phyloP scores from a whole-genome alignment of 2,888 invertebrate genomes.

The Erebia palarica region DNA sequence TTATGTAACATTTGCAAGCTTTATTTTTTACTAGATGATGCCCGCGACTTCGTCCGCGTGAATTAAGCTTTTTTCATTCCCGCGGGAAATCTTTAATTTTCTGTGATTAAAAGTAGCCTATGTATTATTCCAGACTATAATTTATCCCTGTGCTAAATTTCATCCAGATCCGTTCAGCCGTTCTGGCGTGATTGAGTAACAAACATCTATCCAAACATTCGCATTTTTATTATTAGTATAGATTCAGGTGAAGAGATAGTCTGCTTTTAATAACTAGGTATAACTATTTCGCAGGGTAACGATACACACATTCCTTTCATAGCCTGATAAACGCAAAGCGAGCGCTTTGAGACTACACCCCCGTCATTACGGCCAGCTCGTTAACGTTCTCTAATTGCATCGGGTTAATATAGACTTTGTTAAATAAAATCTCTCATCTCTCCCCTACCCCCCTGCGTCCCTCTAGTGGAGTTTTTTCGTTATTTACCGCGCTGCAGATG shows the following conservation, averaged over 20 bases:
- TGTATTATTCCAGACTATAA: too few species aligned
- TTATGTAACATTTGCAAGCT: too few species aligned
- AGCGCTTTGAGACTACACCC: conserved; percentile 58
- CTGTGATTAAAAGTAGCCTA: too few species aligned
- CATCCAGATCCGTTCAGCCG: too few species aligned
- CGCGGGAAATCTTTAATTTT: too few species aligned
- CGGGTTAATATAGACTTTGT: conserved; percentile 83
- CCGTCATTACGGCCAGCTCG: conserved; percentile 79
- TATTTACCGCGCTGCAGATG: conserved; percentile 81
- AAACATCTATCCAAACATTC: too few species aligned
- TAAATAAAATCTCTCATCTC: conserved; percentile 82
- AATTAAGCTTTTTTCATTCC: too few species aligned
- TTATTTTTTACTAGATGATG: too few species aligned
- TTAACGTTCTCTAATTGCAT: conserved; percentile 82
- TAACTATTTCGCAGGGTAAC: not conserved
- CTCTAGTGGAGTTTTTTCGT: conserved; percentile 65
- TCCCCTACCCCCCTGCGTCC: conserved; percentile 51
- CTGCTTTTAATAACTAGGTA: not conserved
- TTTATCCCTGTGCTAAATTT: too few species aligned
- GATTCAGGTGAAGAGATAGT: not conserved
- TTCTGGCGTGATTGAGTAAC: too few species aligned
- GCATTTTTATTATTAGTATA: too few species aligned
- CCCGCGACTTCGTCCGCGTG: too few species aligned
- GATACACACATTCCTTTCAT: conserved; percentile 4
- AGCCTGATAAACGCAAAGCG: conserved; percentile 39